A percentile compares a stretch with the other conserved stretches of the same genome.
Conservation (phyloP, 2,113 vertebrate genomes). For the Nematolebias whitei region DNA sequence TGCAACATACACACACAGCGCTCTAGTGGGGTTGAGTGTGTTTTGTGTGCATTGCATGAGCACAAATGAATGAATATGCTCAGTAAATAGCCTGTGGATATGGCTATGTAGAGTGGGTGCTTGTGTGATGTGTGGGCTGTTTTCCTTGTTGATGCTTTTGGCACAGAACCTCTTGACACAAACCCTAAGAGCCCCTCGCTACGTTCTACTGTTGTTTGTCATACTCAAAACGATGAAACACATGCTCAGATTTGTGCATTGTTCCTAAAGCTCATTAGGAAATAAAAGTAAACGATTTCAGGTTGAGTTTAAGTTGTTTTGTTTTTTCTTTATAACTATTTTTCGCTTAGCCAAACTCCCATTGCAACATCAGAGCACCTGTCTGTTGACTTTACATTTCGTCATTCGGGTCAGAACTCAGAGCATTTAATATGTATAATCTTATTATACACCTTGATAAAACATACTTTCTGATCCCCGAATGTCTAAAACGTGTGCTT, state of each 20-base stretch:
- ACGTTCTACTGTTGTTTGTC: slow-evolving; percentile 49
- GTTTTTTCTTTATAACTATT: not conserved
- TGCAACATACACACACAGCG: slow-evolving; percentile 27
- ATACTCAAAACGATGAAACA: slow-evolving; percentile 52
- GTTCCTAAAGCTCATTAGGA: slow-evolving; percentile 33
- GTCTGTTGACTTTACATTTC: slow-evolving; percentile 12
- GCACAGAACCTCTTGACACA: slow-evolving; percentile 57
- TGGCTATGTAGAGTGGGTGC: slow-evolving; percentile 46
- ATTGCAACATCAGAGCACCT: not conserved
- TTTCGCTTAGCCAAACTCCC: slow-evolving; percentile 1
- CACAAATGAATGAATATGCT: slow-evolving; percentile 64
- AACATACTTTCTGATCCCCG: slow-evolving; percentile 1
- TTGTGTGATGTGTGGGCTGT: slow-evolving; percentile 63
- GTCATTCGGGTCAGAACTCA: slow-evolving; percentile 17
- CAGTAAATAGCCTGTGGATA: slow-evolving; percentile 70
- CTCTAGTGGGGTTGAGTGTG: slow-evolving; percentile 24
- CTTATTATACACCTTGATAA: slow-evolving; percentile 14
- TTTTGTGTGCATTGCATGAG: slow-evolving; percentile 34
- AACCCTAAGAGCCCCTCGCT: slow-evolving; percentile 42
- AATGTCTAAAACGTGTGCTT: slow-evolving; percentile 4
- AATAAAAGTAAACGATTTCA: slow-evolving; percentile 42
- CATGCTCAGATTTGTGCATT: slow-evolving; percentile 46
- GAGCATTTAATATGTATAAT: slow-evolving; percentile 14
- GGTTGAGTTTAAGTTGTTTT: slow-evolving; percentile 23
- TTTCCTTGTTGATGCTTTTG: slow-evolving; percentile 70